phyloP scores from a whole-genome alignment of 2,797 vertebrate species.

The Falco columbarius region DNA sequence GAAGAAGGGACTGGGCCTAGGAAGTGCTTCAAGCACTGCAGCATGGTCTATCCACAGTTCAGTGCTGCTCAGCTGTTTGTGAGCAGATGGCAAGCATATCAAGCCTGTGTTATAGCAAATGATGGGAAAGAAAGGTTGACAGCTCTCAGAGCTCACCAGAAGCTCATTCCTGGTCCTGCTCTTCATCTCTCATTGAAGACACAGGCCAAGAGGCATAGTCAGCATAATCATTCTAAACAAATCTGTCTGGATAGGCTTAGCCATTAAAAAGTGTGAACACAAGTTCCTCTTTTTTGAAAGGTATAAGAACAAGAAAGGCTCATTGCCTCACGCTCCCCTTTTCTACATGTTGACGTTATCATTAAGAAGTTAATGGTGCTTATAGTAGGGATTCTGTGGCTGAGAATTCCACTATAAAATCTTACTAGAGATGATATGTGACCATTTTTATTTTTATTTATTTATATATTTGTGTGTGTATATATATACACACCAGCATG shows the following conservation, averaged over 20 bases:
- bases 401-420: neutral
- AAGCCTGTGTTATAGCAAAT: neutral
- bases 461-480: neutral
- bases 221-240: neutral
- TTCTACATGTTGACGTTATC: neutral
- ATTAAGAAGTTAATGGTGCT: neutral
- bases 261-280: neutral
- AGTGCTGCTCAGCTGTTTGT: neutral
- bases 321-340: neutral
- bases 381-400: neutral
- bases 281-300: neutral
- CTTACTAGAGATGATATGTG: neutral
- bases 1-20: neutral
- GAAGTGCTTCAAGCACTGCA: neutral
- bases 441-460: neutral
- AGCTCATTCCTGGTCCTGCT: neutral
- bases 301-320: neutral
- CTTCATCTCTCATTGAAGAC: neutral
- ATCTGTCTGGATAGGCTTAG: neutral
- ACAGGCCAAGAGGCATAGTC: neutral
- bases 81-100: neutral
- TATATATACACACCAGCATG: neutral
- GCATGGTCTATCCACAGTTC: accelerated
- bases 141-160: neutral
- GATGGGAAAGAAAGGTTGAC: neutral